Base-by-base conservation (phyloP, 2,888 invertebrate genomes). In the Andrena trimmerana region DNA sequence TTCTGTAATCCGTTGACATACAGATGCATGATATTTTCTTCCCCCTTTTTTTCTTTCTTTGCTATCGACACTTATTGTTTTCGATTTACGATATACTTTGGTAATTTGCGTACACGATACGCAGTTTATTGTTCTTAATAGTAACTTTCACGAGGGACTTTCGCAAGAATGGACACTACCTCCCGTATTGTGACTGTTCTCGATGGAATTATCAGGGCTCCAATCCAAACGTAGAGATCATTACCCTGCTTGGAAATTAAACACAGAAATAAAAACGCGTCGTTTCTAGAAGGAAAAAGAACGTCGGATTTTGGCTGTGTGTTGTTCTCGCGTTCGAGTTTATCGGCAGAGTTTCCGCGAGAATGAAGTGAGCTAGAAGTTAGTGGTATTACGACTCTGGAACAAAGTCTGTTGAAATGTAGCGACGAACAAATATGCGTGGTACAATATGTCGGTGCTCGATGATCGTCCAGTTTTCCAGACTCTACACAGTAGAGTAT, bases 401-500 rank as follows among this genome's bases (percentile, higher is more conserved):
- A 86, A 87, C 83, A 76, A 81, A 76, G 84, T 88, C 86, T 83
- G 84, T 88, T 77, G 75, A 54, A 84, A 83, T 83, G 86, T 88
- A 81, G 74, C 86, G 87, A 87, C 83, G 87, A 87, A 88, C 86
- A 57, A 42, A 57, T 57, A 86, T 88, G 78, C 83, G 85, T 80
- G 89, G 85, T 86, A 89, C 80, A 88, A 81, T 78, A 86, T 63
- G 48, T 80, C 68, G 83, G 80, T 85, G 84, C 83, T 87, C 87
- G 84, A 88, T 86, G 85, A 86, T 89, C 86, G 73, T 88, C 85
- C 85, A 88, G 80, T 84, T 89, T 42, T 85, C 77, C 77, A 76
- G 85, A 86, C 91, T 91, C 92, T 92, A 92, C 92, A 92, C 82
- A 89, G 92, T 92, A 92, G 92, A 92, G 90, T 86, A 80, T 86